These are phyloP conservation scores for Hypena proboscidalis DNA, from an alignment of 2,888 invertebrate genomes.

Conservation along the genomic window DNA sequence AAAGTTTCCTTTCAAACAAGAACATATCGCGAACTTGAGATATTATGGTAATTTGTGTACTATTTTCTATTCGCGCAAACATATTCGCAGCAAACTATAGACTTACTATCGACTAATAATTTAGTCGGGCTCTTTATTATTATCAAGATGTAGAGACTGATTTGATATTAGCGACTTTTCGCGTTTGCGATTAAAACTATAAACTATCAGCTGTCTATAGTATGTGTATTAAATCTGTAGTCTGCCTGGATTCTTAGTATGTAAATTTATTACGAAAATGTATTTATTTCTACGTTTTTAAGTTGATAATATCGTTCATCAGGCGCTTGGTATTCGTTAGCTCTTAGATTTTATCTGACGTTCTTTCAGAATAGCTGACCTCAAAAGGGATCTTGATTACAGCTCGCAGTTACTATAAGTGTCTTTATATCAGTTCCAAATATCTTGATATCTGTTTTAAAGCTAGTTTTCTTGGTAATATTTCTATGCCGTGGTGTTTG, in stretches of 20 bases:
- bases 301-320: constrained; percentile 27
- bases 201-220: too few species aligned
- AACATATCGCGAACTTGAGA: too few species aligned
- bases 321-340: constrained; percentile 22
- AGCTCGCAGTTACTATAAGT: constrained; percentile 37
- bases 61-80: too few species aligned
- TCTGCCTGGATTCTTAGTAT: too few species aligned
- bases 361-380: constrained; percentile 42
- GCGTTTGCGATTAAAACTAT: too few species aligned
- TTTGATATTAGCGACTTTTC: too few species aligned
- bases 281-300: constrained; percentile 15
- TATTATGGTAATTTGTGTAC: constrained; percentile 1
- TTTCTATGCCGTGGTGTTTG: background rate
- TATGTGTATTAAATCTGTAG: too few species aligned
- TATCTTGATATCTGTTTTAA: constrained; percentile 11
- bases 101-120: too few species aligned
- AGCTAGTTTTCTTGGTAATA: constrained; percentile 2
- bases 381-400: constrained; percentile 45
- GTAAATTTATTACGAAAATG: constrained; percentile 7
- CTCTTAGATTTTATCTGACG: constrained; percentile 32
- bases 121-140: too few species aligned
- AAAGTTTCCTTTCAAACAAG: too few species aligned
- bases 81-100: too few species aligned
- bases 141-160: too few species aligned
- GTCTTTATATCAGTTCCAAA: constrained; percentile 30